Conservation (phyloP, 2,797 vertebrate species). For the Sebastes kiyomatsui region DNA sequence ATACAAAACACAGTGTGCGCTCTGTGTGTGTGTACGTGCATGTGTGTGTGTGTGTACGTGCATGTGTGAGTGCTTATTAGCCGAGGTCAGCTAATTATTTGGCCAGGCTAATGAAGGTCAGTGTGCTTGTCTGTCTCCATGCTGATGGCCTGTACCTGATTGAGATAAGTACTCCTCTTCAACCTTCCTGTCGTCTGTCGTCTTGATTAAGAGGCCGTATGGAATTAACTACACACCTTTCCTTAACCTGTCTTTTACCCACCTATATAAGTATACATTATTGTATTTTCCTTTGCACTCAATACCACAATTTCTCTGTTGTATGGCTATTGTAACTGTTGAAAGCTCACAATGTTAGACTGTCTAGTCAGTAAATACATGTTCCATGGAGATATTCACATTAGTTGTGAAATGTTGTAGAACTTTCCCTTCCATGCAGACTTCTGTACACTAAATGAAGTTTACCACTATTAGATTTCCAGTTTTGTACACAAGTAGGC, state of each 20-base stretch:
- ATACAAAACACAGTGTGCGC: slow-evolving; percentile 57
- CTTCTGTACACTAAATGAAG: not conserved
- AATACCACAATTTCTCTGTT: not conserved
- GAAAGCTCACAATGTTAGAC: not conserved
- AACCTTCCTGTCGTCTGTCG: slow-evolving; percentile 77
- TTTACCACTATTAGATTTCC: not conserved
- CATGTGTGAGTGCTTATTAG: slow-evolving; percentile 76
- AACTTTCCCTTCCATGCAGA: slow-evolving; percentile 10
- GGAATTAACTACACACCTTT: slow-evolving; percentile 56
- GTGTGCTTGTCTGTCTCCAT: slow-evolving; percentile 75
- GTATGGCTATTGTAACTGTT: not conserved
- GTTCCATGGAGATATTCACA: not conserved
- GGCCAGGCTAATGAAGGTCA: slow-evolving; percentile 85
- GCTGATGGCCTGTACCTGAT: slow-evolving; percentile 74
- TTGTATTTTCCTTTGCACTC: slow-evolving; percentile 3
- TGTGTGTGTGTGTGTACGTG: slow-evolving; percentile 37
- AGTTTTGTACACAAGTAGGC: not conserved
- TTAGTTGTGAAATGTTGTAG: slow-evolving; percentile 3
- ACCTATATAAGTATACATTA: not conserved
- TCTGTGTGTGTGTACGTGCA: slow-evolving; percentile 49
- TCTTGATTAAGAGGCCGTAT: slow-evolving; percentile 65
- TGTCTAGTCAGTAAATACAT: not conserved
- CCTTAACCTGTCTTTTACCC: slow-evolving; percentile 16
- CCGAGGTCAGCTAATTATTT: slow-evolving; percentile 86
- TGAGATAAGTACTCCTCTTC: slow-evolving; percentile 81